Evolutionary conservation across 2,113 vertebrate genomes (phyloP).

Genomic region (Lichenostomus cassidix): DNA sequence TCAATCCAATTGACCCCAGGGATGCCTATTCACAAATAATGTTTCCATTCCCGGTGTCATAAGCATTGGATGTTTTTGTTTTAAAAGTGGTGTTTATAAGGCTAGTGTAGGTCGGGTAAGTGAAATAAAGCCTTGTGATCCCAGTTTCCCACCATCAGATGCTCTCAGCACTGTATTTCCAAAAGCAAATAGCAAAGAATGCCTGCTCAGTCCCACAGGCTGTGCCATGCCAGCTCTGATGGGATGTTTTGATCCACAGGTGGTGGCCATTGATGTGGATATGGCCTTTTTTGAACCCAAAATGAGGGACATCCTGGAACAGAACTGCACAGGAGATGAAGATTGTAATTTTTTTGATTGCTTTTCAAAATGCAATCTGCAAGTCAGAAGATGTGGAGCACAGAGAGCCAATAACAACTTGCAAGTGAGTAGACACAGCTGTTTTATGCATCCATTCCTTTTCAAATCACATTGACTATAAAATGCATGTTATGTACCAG

Average conservation of each 20-base stretch:
- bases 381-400: slow-evolving; percentile 79
- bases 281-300: slow-evolving; percentile 99
- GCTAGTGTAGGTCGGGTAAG: background rate
- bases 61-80: background rate
- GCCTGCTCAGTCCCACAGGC: background rate
- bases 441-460: background rate
- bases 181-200: background rate
- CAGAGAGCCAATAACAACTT: slow-evolving; percentile 90
- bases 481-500: background rate
- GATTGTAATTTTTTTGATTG: slow-evolving; percentile 99
- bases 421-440: slow-evolving; percentile 79
- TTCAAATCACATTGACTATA: background rate
- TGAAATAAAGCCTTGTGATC: background rate
- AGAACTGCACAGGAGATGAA: slow-evolving; percentile 91
- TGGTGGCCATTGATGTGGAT: slow-evolving; percentile 96
- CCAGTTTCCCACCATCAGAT: background rate
- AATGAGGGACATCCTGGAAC: slow-evolving; percentile 94
- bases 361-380: slow-evolving; percentile 85
- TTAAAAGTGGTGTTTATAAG: background rate
- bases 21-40: background rate
- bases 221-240: background rate
- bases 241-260: slow-evolving; percentile 74
- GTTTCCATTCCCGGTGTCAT: background rate
- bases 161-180: background rate
- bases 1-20: background rate